Conservation (phyloP, 2,888 invertebrate genomes). For the Pyrocoelia pectoralis region DNA sequence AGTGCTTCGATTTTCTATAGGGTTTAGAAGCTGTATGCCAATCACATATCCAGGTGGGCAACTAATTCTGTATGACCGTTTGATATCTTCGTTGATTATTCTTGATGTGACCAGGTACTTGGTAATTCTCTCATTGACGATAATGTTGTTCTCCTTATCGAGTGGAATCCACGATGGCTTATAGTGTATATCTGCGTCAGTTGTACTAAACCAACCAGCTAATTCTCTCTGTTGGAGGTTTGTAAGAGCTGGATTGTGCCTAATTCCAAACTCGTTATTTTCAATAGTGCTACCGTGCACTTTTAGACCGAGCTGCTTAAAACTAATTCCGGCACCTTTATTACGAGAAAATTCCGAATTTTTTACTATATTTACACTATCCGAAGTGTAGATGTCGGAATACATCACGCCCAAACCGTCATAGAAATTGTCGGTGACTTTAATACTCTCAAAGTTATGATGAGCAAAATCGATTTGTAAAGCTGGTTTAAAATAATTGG, state of each 20-base stretch:
- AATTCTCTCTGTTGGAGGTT: slow-evolving; percentile 88
- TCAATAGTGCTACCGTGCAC: slow-evolving; percentile 81
- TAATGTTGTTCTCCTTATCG: slow-evolving; percentile 65
- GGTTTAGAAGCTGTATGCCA: slow-evolving; percentile 89
- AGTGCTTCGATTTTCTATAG: slow-evolving; percentile 86
- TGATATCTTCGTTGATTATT: slow-evolving; percentile 64
- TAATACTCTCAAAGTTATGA: slow-evolving; percentile 82
- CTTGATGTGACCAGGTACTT: slow-evolving; percentile 81
- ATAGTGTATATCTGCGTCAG: slow-evolving; percentile 76
- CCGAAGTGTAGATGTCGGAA: slow-evolving; percentile 90
- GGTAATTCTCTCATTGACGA: slow-evolving; percentile 76
- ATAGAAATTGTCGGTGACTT: slow-evolving; percentile 84
- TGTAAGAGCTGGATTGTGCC: slow-evolving; percentile 89
- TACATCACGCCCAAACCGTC: slow-evolving; percentile 95
- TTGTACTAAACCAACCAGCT: slow-evolving; percentile 87
- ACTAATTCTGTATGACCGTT: slow-evolving; percentile 68
- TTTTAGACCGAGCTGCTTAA: slow-evolving; percentile 86
- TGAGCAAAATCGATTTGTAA: slow-evolving; percentile 87
- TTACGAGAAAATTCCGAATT: slow-evolving; percentile 87
- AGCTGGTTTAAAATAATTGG: slow-evolving; percentile 87
- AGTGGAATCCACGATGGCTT: slow-evolving; percentile 76
- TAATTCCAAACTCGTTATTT: slow-evolving; percentile 89
- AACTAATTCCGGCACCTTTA: slow-evolving; percentile 86
- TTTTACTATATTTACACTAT: slow-evolving; percentile 80
- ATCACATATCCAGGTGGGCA: slow-evolving; percentile 86